Percentiles rank a stretch among this genome's conserved stretches.
Evolutionary conservation across 37 sponge, comb jelly and placozoan genomes (phyloP).

Genomic region (Geodia barretti): DNA sequence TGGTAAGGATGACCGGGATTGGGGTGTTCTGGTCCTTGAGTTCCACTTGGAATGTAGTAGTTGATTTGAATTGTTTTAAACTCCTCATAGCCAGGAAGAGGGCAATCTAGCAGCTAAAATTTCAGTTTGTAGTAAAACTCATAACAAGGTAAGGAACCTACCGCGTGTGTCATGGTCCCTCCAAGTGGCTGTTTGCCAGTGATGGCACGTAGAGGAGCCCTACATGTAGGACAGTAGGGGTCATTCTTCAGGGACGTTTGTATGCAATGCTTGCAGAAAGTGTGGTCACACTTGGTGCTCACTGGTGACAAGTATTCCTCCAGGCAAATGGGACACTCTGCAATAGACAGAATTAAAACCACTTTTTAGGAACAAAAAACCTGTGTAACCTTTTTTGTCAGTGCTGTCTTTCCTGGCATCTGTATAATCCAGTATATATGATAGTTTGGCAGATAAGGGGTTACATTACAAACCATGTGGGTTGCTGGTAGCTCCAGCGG

Average conservation of each 20-base stretch:
- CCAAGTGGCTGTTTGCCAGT: constrained; percentile 61
- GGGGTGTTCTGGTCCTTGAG: constrained; percentile 62
- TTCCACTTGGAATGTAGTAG: constrained; percentile 68
- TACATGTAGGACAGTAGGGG: constrained; percentile 69
- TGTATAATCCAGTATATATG: not conserved
- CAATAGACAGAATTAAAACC: not conserved
- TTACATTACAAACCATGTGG: not conserved
- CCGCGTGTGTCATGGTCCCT: constrained; percentile 30
- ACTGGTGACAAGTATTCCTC: not conserved
- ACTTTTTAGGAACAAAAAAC: no score
- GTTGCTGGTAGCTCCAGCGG: not conserved
- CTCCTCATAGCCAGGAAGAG: constrained; percentile 64
- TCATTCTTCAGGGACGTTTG: not conserved
- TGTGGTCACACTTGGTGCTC: constrained; percentile 16
- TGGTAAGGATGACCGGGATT: constrained; percentile 63
- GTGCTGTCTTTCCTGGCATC: not conserved
- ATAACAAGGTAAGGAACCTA: not conserved
- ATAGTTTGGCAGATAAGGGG: not conserved
- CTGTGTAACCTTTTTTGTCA: no score
- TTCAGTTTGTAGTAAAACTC: no score
- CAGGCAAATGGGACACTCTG: constrained; percentile 26
- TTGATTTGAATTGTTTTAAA: constrained; percentile 55
- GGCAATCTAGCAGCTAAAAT: not conserved
- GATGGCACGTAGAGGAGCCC: constrained; percentile 37
- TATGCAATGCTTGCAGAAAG: constrained; percentile 19